Evolutionary conservation across 2,113 vertebrate species (phyloP).

Genomic region (Scomber scombrus): DNA sequence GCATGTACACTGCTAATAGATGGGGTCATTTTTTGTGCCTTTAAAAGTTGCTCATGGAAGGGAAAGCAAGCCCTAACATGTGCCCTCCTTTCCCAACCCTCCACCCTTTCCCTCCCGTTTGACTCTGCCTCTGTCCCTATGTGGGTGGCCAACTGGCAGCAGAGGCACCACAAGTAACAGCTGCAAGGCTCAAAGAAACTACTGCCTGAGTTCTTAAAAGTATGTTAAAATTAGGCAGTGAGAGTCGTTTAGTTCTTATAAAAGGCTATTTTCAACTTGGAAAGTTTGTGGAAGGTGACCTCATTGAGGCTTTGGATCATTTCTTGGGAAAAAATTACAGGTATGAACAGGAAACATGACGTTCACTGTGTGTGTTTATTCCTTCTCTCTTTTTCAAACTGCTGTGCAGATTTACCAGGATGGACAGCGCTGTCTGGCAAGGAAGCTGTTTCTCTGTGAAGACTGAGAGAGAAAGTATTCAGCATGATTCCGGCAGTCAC

Average conservation of each 20-base stretch:
- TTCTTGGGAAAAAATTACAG: conserved; percentile 25
- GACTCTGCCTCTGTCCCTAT: conserved; percentile 28
- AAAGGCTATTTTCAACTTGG: not conserved
- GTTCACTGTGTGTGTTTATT: not conserved
- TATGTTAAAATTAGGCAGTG: not conserved
- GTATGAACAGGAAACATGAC: conserved; percentile 5
- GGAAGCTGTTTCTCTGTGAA: not conserved
- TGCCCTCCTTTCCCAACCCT: conserved; percentile 7
- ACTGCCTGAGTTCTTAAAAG: not conserved
- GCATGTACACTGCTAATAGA: not conserved
- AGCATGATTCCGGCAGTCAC: not conserved
- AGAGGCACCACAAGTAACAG: conserved; percentile 58
- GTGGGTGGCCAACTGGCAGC: conserved; percentile 75
- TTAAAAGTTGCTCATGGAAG: conserved; percentile 20
- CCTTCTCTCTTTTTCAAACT: not conserved
- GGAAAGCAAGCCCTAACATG: conserved; percentile 72
- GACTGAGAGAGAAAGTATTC: not conserved
- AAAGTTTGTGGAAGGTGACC: conserved; percentile 27
- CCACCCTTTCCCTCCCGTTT: not conserved
- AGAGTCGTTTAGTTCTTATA: not conserved
- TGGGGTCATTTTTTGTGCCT: conserved; percentile 17
- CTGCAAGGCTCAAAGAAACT: conserved; percentile 42
- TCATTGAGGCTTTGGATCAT: conserved; percentile 9
- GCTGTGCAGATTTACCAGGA: not conserved
- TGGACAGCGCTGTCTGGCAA: not conserved